phyloP scores from a whole-genome alignment of 2,113 vertebrate species.

The Parotia lawesii region DNA sequence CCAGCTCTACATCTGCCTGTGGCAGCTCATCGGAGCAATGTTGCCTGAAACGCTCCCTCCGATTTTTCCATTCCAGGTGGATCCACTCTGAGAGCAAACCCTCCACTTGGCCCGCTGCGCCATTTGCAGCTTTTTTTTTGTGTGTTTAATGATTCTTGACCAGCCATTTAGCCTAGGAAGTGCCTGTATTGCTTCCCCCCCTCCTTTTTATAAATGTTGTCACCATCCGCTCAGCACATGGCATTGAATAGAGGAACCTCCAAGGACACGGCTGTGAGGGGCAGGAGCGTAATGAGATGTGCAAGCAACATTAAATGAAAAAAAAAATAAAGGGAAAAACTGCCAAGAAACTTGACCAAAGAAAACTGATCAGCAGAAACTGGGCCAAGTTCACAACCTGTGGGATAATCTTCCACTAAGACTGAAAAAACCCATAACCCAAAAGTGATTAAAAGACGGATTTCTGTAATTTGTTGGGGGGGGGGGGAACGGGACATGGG shows the following conservation, averaged over 20 bases:
- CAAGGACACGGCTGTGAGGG: slow-evolving; percentile 23
- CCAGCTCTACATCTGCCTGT: background rate
- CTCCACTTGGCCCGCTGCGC: background rate
- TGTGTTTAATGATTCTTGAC: slow-evolving; percentile 25
- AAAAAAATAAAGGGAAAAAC: slow-evolving; percentile 34
- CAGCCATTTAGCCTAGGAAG: slow-evolving; percentile 23
- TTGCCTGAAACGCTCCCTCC: background rate
- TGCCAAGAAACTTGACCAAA: slow-evolving; percentile 31
- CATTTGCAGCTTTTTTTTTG: background rate
- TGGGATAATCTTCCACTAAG: background rate
- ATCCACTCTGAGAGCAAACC: background rate
- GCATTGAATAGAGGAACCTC: slow-evolving; percentile 44
- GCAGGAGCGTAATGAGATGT: background rate
- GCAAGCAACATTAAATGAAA: slow-evolving; percentile 5
- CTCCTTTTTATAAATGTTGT: slow-evolving; percentile 20
- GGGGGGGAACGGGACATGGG: too few relatives aligned
- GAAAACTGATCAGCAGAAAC: slow-evolving; percentile 26
- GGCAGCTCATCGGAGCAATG: background rate
- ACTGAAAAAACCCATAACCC: background rate
- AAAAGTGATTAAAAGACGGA: slow-evolving; percentile 50
- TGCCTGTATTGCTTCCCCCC: slow-evolving; percentile 5
- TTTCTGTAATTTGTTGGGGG: slow-evolving; percentile 7
- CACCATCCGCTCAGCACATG: background rate
- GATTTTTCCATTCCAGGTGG: slow-evolving; percentile 4
- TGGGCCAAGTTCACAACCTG: slow-evolving; percentile 8